These are phyloP conservation scores for Peromyscus maniculatus DNA, from an alignment of 2,113 vertebrate genomes.

Conservation along the genomic window DNA sequence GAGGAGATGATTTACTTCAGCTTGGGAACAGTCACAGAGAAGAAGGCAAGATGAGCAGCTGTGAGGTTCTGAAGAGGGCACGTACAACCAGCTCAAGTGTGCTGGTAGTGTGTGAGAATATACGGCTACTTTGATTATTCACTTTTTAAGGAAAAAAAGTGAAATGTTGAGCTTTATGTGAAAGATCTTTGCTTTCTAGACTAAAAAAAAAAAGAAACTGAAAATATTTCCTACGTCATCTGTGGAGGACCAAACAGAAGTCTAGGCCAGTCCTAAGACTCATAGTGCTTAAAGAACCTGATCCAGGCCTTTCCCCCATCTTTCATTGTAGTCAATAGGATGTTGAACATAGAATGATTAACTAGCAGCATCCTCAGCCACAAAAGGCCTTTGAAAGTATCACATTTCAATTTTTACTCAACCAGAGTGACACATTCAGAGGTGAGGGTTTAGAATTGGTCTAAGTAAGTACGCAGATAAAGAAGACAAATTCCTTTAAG, in stretches of 20 bases:
- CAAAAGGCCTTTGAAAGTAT: neutral
- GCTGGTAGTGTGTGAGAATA: neutral
- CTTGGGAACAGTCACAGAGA: neutral
- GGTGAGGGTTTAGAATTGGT: neutral
- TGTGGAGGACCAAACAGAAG: neutral
- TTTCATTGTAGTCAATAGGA: neutral
- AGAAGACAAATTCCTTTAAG: neutral
- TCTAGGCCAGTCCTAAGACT: neutral
- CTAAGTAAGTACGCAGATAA: neutral
- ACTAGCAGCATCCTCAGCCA: neutral
- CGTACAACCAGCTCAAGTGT: neutral
- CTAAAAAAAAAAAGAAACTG: neutral
- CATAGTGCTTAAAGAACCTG: neutral
- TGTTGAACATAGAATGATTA: neutral
- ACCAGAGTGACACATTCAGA: neutral
- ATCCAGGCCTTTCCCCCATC: neutral
- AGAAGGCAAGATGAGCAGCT: neutral
- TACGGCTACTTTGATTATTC: neutral
- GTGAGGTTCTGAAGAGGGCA: neutral
- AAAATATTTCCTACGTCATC: neutral
- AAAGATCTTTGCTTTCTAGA: neutral
- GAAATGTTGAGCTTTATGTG: neutral
- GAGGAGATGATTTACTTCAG: neutral
- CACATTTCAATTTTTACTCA: slow-evolving; percentile 16
- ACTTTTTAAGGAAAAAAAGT: neutral